Evolutionary conservation across 2,888 invertebrate genomes (phyloP).

Genomic region (Ennomos quercinarius): DNA sequence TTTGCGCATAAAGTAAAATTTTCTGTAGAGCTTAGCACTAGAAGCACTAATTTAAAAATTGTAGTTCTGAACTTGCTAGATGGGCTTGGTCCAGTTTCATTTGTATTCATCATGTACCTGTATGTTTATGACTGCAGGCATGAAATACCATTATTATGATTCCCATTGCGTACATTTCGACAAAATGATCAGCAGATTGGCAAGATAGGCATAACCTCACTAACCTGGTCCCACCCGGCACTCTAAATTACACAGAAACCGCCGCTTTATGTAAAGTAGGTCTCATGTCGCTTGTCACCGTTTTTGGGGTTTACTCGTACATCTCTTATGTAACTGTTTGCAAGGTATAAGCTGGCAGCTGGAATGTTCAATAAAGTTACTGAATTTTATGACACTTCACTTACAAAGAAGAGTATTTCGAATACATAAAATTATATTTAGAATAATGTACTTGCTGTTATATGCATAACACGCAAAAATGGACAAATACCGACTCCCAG

Average conservation of each 20-base stretch:
- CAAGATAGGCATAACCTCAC: conserved; percentile 18
- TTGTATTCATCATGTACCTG: no score
- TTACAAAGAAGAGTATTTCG: no score
- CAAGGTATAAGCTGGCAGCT: conserved; percentile 2
- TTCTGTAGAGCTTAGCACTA: no score
- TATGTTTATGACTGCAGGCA: neutral
- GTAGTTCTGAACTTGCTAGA: no score
- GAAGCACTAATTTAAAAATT: no score
- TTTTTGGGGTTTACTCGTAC: conserved; percentile 24
- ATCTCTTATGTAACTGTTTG: conserved; percentile 13
- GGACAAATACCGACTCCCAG: no score
- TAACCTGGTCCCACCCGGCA: conserved; percentile 39
- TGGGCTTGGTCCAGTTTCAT: no score
- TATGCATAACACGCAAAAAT: no score
- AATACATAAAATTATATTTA: no score
- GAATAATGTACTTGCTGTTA: no score
- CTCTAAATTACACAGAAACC: conserved; percentile 47
- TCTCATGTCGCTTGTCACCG: conserved; percentile 19
- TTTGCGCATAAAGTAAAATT: no score
- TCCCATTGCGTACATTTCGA: conserved; percentile 9
- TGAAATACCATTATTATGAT: conserved; percentile 11
- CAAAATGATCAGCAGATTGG: conserved; percentile 29
- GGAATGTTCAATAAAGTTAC: neutral
- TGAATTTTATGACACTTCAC: no score
- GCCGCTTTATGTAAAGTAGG: conserved; percentile 45